Evolutionary conservation across 2,113 vertebrate genomes (phyloP), one percentile per base, ranked within the genome.

Genomic region (Crotalus viridis): DNA sequence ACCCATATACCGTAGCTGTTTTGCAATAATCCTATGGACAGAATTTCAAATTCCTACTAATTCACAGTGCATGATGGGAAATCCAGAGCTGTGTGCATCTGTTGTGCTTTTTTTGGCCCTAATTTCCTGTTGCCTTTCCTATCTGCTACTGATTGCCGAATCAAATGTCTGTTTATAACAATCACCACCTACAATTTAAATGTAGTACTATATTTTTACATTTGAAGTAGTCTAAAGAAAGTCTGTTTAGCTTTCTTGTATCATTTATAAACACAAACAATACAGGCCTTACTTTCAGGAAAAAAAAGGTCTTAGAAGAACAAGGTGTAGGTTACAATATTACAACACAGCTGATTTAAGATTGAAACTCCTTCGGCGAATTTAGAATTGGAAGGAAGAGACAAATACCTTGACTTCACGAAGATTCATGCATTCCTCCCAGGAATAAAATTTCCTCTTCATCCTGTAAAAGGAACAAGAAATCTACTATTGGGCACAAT

Each of bases 381-480:
- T 15, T 39, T 54, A 21, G 19, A 95, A 95, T 85, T 0, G 64
- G 6, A 87, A 12, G 6, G 28, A 51, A 87, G 5, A 43, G 48
- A 12, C 4, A 96, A 96, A 95, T 97, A 99, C 99, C 98, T 99
- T 99, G 96, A 99, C 98, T 94, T 99, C 99, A 94, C 99, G 98
- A 95, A 99, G 98, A 96, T 99, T 99, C 98, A 99, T 99, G 94
- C 99, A 99, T 97, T 99, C 99, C 93, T 99, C 99, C 99, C 99
- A 99, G 69, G 99, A 99, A 97, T 99, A 99, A 96, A 99, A 99
- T 94, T 99, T 99, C 69, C 98, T 98, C 98, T 99, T 99, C 99
- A 99, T 99, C 97, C 99, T 99, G 85, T 28, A 91, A 10, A 96
- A 90, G 48, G 95, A 89, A n/a, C 22, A 28, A 96, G 85, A 39